A percentile compares a stretch with the other conserved stretches of the same genome.
Evolutionary conservation across 2,888 invertebrate species (phyloP).

Genomic region (Pteria penguin): DNA sequence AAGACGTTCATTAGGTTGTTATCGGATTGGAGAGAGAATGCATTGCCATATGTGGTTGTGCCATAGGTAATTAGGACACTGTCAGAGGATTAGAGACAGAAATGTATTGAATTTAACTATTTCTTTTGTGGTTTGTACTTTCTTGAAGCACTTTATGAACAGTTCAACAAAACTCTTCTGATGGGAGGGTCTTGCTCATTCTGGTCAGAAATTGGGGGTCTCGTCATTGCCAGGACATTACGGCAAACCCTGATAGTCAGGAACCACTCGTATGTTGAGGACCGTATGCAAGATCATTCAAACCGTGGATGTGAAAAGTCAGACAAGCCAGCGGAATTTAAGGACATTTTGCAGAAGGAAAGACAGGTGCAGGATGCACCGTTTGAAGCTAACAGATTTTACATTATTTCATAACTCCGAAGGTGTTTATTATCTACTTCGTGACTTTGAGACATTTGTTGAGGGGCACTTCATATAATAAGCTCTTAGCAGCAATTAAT

Average conservation of each 20-base stretch:
- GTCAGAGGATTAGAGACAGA: conserved; percentile 11
- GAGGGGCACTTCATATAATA: conserved; percentile 21
- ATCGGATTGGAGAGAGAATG: conserved; percentile 29
- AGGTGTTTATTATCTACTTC: too few species aligned
- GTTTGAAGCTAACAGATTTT: too few species aligned
- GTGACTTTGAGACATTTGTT: too few species aligned
- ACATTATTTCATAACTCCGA: too few species aligned
- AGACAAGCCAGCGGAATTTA: conserved; percentile 43
- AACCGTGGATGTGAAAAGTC: too few species aligned
- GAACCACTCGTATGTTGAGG: conserved; percentile 37
- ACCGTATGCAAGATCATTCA: conserved; percentile 48
- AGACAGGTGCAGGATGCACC: conserved; percentile 29
- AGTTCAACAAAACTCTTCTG: conserved; percentile 34
- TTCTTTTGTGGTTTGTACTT: too few species aligned
- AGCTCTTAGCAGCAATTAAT: conserved; percentile 21
- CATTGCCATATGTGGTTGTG: conserved; percentile 40
- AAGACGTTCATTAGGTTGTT: conserved; percentile 37
- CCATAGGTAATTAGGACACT: conserved; percentile 29
- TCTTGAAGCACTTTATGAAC: conserved; percentile 38
- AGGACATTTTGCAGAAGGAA: conserved; percentile 15
- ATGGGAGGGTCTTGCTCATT: conserved; percentile 39
- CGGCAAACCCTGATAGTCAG: conserved; percentile 15
- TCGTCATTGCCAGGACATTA: too few species aligned
- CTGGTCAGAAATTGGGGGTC: conserved; percentile 30
- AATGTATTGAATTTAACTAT: conserved; percentile 29